Evolutionary conservation across 64 coral and sea anemone species (phyloP), one percentile per base, ranked within the genome.

Genomic region (Acropora tenuis): DNA sequence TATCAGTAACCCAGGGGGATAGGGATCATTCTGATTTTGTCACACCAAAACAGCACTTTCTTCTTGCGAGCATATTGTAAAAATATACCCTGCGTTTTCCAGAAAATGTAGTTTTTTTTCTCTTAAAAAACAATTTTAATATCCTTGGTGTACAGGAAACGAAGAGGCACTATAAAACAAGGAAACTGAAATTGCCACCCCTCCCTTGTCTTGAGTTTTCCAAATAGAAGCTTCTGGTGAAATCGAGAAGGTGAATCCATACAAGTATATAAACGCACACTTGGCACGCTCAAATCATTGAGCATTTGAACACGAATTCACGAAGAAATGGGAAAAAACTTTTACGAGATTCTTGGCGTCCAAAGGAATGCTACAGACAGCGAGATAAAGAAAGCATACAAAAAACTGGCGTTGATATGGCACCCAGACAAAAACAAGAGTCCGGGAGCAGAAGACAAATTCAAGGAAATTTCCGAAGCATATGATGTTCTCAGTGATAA

Each of bases 321-420:
- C 13, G 79, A 68, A 74, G 73, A 41, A 2, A 94, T 97, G 95
- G 95, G 92, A 3, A 97, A 89, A 97, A 88, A 97, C 74, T 97
- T 78, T 41, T 97, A 97, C 75, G 73, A 74, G 17, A 91, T 97
- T 43, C 86, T 97, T 73, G 93, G 88, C 45, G 83, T 97, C 4
- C 59, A 65, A 48, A 91, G 80, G 40, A 90, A 72, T 57, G 95
- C 95, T 7, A 97, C 40, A 43, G 88, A 87, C 58, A 63, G 76
- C 30, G 95, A 97, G 41, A 97, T 97, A 78, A 97, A 97, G 88
- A 97, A 97, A 86, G 94, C 94, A 1, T 96, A 96, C 88, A 86
- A 87, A 47, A 96, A 93, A 76, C 87, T 92, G 8, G 94, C 94
- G 5, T 72, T 92, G 46, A 89, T 89, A 16, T 96, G 71, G 78